phyloP scores from a whole-genome alignment of 2,797 vertebrate species.

The Scolopax rusticola region DNA sequence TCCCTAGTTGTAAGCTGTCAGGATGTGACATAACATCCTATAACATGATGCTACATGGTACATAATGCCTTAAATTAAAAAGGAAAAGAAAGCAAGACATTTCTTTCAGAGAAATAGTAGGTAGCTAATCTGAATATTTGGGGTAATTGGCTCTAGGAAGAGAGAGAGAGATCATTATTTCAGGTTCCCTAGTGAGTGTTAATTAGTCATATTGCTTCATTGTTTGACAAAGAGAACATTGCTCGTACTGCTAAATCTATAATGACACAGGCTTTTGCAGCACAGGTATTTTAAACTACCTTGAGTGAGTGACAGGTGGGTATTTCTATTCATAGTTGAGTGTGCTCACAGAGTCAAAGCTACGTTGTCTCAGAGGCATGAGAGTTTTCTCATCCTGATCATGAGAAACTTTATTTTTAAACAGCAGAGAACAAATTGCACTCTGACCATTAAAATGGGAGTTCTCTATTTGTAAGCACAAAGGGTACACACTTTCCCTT shows the following conservation, averaged over 20 bases:
- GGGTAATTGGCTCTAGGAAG: conserved; percentile 84
- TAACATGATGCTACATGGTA: conserved; percentile 83
- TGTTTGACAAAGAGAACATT: conserved; percentile 82
- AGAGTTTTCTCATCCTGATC: conserved; percentile 55
- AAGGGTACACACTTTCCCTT: background rate
- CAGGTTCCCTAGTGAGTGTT: conserved; percentile 82
- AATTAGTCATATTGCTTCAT: conserved; percentile 85
- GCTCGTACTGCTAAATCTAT: conserved; percentile 80
- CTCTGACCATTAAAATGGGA: conserved; percentile 23
- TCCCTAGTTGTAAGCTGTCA: conserved; percentile 82
- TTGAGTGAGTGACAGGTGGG: conserved; percentile 79
- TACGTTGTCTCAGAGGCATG: conserved; percentile 27
- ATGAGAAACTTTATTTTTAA: conserved; percentile 49
- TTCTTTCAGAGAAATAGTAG: conserved; percentile 79
- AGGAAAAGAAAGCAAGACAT: conserved; percentile 77
- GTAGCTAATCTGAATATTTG: conserved; percentile 84
- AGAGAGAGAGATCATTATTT: conserved; percentile 82
- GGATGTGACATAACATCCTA: conserved; percentile 82
- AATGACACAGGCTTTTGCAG: conserved; percentile 81
- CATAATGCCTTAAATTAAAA: conserved; percentile 82
- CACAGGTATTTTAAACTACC: conserved; percentile 83
- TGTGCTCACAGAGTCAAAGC: conserved; percentile 42
- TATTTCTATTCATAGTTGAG: conserved; percentile 77
- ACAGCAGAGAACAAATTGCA: background rate
- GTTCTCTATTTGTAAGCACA: background rate